phyloP scores from a whole-genome alignment of 2,797 vertebrate species.

The Onychomys torridus region DNA sequence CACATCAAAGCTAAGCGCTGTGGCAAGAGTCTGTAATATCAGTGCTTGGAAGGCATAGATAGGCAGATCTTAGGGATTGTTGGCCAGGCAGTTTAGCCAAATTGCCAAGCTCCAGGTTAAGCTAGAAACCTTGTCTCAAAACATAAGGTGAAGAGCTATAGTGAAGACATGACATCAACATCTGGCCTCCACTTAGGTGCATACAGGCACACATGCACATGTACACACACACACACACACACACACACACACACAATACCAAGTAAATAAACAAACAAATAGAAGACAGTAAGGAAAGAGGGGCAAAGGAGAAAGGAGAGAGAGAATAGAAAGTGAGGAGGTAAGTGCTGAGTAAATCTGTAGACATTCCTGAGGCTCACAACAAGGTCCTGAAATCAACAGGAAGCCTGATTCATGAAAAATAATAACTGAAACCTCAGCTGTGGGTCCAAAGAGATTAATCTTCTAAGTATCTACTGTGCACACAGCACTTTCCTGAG shows the following conservation, averaged over 20 bases:
- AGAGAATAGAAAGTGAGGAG: background rate
- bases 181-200: background rate
- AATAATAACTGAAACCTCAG: constrained; percentile 39
- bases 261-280: background rate
- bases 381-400: constrained; percentile 61
- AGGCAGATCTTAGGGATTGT: background rate
- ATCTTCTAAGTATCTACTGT: constrained; percentile 52
- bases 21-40: background rate
- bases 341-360: background rate
- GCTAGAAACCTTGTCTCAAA: background rate
- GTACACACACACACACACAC: background rate
- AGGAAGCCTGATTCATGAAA: constrained; percentile 36
- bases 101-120: background rate
- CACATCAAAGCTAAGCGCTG: too few species aligned
- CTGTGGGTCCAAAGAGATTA: constrained; percentile 36
- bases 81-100: background rate
- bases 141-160: background rate
- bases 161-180: background rate
- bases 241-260: background rate
- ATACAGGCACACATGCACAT: background rate
- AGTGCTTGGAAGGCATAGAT: background rate
- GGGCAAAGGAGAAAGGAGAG: background rate
- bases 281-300: background rate
- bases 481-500: constrained; percentile 41
- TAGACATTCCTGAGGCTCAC: background rate